Evolutionary conservation across 2,888 invertebrate genomes (phyloP), one percentile per base, ranked within the genome.

Genomic region (Lepetodrilus schrolli): DNA sequence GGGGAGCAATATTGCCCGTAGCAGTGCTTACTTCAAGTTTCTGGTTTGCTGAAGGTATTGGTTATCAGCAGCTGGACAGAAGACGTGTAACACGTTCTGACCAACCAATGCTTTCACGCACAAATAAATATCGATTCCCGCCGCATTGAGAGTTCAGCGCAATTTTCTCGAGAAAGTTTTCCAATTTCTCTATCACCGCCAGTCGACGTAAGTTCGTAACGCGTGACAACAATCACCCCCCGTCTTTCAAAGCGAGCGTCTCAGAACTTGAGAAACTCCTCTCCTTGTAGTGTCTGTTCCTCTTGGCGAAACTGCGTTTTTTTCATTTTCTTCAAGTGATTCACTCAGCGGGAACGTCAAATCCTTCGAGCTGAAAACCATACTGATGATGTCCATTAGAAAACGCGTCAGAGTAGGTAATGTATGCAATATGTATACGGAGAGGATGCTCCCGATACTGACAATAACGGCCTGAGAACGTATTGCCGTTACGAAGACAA

Each of bases 61-160:
- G 20, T n/a, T 47, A 4, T 21, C 13, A 8, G 17, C 4, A 10
- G 34, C 58, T 30, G 26, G 17, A 17, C 3, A 5, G 13, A 3
- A 58, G 7, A 26, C 17, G 30, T 7, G 5, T 3, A 30, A 23
- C 26, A 30, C 17, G 34, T 10, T 17, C 30, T 7, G 26, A 17
- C 58, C 58, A 10, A 58, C 58, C 58, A 58, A 23, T 17, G 26
- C 58, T 30, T 17, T 8, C 30, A 10, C 58, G 26, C 30, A 23
- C 58, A 30, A 58, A 30, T 58, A 26, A 13, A 30, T 58, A 58
- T 58, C 58, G 58, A 58, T 58, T 58, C 26, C 34, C 34, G 58
- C 30, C 30, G 30, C 30, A 17, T 43, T 43, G 17, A 43, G 4
- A 4, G 13, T 43, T 2, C 10, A 43, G 17, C n/a, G 43, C n/a